Evolutionary conservation across 2,113 vertebrate species (phyloP).

Genomic region (rabbit (Oryctolagus cuniculus)): mOryCun1.1 NC_091442.1:82358001-82358500

Average conservation of each 20-base stretch:
- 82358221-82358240: constrained; percentile 53
- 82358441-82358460: constrained; percentile 75
- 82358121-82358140: neutral
- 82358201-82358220: neutral
- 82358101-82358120: too few species aligned
- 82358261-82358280: neutral
- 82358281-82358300: constrained; percentile 13
- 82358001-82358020: too few species aligned
- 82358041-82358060: too few species aligned
- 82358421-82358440: constrained; percentile 83
- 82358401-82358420: constrained; percentile 86
- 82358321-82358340: constrained; percentile 74
- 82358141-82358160: neutral
- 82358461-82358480: constrained; percentile 80
- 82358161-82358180: neutral
- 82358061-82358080: too few species aligned
- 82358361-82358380: constrained; percentile 77
- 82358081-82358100: too few species aligned
- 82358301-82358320: constrained; percentile 18
- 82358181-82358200: neutral
- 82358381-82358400: constrained; percentile 82
- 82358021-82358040: too few species aligned
- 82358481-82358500: constrained; percentile 69
- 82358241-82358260: constrained; percentile 43
- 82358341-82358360: constrained; percentile 67